Evolutionary conservation across 2,888 invertebrate genomes (phyloP), one percentile per base, ranked within the genome.

Genomic region (Drymonia ruficornis): DNA sequence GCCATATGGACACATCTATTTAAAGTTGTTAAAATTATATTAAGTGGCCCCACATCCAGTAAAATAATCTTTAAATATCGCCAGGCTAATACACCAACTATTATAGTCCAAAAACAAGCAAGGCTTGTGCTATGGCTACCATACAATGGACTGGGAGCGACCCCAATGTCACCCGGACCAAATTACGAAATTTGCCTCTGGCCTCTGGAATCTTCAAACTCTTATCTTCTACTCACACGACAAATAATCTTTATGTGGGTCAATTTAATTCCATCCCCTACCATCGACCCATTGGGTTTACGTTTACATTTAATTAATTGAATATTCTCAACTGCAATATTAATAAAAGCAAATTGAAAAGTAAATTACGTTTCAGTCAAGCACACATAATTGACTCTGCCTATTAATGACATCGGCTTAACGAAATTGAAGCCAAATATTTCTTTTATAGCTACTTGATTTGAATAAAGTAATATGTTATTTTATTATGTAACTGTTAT

Each of bases 271-370:
- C 5, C 15, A 45, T 45, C 23, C n/a, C 23, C 13, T 44, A 11
- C 15, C 19, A 8, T 5, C 12, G 18, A 12, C 12, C 47, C 47
- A 47, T 18, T 47, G 11, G 12, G 11, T 34, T 42, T 28, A 57
- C 52, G 46, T 51, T 58, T 50, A 53, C 50, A 34, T 53, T 58
- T 54, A 56, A 66, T 58, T 54, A 56, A 66, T 61, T 63, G 49
- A 61, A 67, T 66, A 58, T 58, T 55, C 31, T 15, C 29, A 29
- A 52, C 53, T 59, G 68, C 56, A 59, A 56, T 64, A 58, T 55
- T 59, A 55, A 61, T 57, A 28, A 59, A 67, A 61, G 28, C 46
- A 11, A 55, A 61, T 61, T 61, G 52, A 49, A 52, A 56, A 49
- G 50, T 65, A 57, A 62, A 59, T 57, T 52, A 55, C 23, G 38